Evolutionary conservation across 2,888 invertebrate genomes (phyloP), one percentile per base, ranked within the genome.

Genomic region (Rosalia funebris): DNA sequence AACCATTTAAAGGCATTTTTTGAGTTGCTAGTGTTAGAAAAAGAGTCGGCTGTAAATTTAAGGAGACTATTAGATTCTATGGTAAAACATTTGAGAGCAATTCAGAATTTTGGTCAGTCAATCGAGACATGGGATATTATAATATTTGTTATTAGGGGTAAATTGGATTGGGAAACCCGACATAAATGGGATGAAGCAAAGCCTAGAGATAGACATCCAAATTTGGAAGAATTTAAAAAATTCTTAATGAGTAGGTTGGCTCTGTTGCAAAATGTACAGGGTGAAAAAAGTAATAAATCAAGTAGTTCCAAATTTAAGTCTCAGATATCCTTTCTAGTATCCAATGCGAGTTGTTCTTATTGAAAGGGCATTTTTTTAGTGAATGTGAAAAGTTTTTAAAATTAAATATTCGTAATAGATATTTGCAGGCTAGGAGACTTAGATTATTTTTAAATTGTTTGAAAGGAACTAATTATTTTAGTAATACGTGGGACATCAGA

Each of bases 1-100:
- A 60, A 60, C 50, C 65, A 65, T 54, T 37, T 62, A 19, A 62
- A 60, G 39, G 48, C 52, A 11, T 45, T 65, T 31, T 62, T 65
- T 36, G 17, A 42, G 15, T 20, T 62, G 7, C 42, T 56, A 36
- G 11, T 34, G 9, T 25, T 55, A 5, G 36, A 14, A 10, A 50
- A 14, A 17, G 48, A 57, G 32, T 62, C 65, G 19, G 44, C 56
- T 25, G 19, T 12, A 20, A 19, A 37, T 12, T 16, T 62, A 9
- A 19, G 60, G 12, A 47, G 34, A 19, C 39, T 60, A 1, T 42
- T 63, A 19, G 63, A 63, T 19, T 31, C 48, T 1, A 34, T 63
- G 31, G 31, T 37, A 12, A 59, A 59, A 54, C 60, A 65, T 52
- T 57, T 65, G n/a, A 57, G 47, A 1, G 41, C 58, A 11, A 31